A percentile compares a stretch with the other conserved stretches of the same genome.
Evolutionary conservation across 2,797 vertebrate genomes (phyloP).

Genomic region (Acanthurus tractus): DNA sequence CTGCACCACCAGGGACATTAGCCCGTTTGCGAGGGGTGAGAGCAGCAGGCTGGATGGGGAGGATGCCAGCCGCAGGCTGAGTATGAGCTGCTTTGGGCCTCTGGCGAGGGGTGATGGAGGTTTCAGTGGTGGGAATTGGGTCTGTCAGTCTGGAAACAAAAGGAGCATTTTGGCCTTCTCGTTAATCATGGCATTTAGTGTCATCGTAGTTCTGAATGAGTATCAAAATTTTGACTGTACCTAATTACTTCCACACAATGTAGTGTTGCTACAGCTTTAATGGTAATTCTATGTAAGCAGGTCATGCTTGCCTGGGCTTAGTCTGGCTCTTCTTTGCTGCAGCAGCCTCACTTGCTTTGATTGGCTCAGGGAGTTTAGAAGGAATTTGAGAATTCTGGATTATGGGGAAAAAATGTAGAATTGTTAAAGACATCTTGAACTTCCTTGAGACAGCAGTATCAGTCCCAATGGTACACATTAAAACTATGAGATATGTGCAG

Average conservation of each 20-base stretch:
- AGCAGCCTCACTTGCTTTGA: conserved; percentile 98
- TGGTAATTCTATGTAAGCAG: conserved; percentile 31
- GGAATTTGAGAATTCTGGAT: conserved; percentile 94
- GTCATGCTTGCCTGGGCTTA: conserved; percentile 91
- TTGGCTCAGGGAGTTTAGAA: conserved; percentile 94
- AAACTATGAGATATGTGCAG: background rate
- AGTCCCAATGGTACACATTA: background rate
- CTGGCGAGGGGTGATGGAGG: conserved; percentile 97
- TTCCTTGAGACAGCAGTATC: background rate
- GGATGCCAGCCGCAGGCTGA: conserved; percentile 90
- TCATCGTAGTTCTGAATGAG: conserved; percentile 55
- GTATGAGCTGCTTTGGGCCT: conserved; percentile 97
- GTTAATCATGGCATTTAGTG: conserved; percentile 54
- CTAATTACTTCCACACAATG: conserved; percentile 48
- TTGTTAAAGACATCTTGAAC: background rate
- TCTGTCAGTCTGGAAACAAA: conserved; percentile 91
- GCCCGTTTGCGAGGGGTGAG: conserved; percentile 96
- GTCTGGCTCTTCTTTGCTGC: conserved; percentile 94
- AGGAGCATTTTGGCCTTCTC: conserved; percentile 36
- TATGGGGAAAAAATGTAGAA: conserved; percentile 29
- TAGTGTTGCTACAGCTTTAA: conserved; percentile 46
- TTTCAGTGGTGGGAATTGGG: conserved; percentile 96
- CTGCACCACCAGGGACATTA: conserved; percentile 83
- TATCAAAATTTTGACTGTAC: conserved; percentile 33
- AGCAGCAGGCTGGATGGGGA: conserved; percentile 96